Conservation (phyloP, 2,888 invertebrate species). For the Orthosia cruda region DNA sequence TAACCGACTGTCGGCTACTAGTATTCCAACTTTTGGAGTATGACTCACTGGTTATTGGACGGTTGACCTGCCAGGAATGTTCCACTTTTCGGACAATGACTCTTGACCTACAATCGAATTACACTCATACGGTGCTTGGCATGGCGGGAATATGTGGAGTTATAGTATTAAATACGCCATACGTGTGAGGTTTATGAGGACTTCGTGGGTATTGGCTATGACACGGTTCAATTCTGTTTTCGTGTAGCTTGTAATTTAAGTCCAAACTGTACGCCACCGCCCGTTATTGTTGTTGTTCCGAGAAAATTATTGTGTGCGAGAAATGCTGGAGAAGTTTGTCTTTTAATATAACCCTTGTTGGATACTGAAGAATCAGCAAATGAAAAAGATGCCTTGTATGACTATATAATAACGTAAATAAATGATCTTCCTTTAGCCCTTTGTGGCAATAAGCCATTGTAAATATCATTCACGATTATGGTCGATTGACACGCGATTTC, state of each 20-base stretch:
- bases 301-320: conserved; percentile 25
- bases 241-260: conserved; percentile 42
- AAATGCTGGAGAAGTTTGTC: background rate
- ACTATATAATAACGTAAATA: background rate
- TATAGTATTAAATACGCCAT: conserved; percentile 20
- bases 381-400: background rate
- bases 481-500: conserved; percentile 35
- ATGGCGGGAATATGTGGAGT: conserved; percentile 29
- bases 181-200: conserved; percentile 2
- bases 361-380: background rate
- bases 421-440: background rate
- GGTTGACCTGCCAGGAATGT: conserved; percentile 73
- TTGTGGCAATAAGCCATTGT: background rate
- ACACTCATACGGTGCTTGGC: conserved; percentile 46
- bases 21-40: conserved; percentile 56
- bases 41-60: conserved; percentile 69
- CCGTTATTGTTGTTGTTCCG: conserved; percentile 50
- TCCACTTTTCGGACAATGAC: conserved; percentile 82
- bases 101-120: conserved; percentile 70
- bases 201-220: background rate
- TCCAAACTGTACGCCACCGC: conserved; percentile 9
- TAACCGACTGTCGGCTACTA: conserved; percentile 28
- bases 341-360: background rate
- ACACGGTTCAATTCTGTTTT: conserved; percentile 18
- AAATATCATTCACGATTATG: conserved; percentile 16